phyloP scores from a whole-genome alignment of 2,888 invertebrate species.

The Choreutis nemorana region DNA sequence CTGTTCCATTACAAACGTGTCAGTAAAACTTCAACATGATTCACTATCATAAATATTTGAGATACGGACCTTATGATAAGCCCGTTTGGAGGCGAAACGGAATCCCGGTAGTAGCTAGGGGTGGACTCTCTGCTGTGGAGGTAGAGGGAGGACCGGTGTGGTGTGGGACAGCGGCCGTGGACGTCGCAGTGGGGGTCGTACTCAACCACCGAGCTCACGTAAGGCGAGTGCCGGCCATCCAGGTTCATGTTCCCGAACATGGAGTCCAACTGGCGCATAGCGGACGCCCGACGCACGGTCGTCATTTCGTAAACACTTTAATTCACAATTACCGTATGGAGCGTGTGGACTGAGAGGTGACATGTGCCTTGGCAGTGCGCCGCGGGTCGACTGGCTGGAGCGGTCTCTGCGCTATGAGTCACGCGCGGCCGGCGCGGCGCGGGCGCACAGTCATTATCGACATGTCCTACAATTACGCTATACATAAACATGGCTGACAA shows the following conservation, averaged over 20 bases:
- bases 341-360: slow-evolving; percentile 26
- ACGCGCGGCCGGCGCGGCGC: slow-evolving; percentile 53
- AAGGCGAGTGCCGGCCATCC: slow-evolving; percentile 52
- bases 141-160: slow-evolving; percentile 43
- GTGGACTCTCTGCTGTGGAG: slow-evolving; percentile 54
- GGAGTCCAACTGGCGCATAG: slow-evolving; percentile 76
- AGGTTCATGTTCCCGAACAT: slow-evolving; percentile 73
- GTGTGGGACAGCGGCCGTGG: slow-evolving; percentile 60
- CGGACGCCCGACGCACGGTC: slow-evolving; percentile 69
- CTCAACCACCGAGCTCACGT: slow-evolving; percentile 63
- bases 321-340: slow-evolving; percentile 25
- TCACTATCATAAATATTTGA: neutral
- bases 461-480: slow-evolving; percentile 46
- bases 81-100: slow-evolving; percentile 51
- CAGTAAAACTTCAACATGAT: neutral
- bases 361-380: slow-evolving; percentile 61
- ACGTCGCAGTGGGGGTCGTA: slow-evolving; percentile 73
- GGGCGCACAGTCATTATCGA: slow-evolving; percentile 45
- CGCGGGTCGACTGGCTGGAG: slow-evolving; percentile 56
- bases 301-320: slow-evolving; percentile 51
- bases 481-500: slow-evolving; percentile 49
- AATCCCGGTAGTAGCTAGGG: slow-evolving; percentile 67
- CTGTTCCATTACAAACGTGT: slow-evolving; percentile 41
- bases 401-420: slow-evolving; percentile 60
- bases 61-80: slow-evolving; percentile 50